These are phyloP conservation scores for Goniozus legneri DNA, from an alignment of 1,140 invertebrate species.

Conservation along the genomic window DNA sequence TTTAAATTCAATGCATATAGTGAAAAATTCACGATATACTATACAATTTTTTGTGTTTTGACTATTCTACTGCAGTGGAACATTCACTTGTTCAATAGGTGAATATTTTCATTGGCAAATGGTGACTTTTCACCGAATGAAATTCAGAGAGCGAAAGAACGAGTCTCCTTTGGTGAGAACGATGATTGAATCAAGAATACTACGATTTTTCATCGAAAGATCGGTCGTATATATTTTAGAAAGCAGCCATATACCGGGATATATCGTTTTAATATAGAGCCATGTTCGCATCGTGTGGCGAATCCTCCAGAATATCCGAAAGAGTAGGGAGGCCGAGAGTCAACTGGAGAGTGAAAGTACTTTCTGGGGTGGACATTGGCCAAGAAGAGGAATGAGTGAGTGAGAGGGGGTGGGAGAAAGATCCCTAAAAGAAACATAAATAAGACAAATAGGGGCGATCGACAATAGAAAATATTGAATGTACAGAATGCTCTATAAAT, in stretches of 20 bases:
- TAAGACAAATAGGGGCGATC: slow-evolving; percentile 53
- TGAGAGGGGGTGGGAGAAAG: slow-evolving; percentile 18
- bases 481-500: slow-evolving; percentile 54
- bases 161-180: too few relatives aligned
- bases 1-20: too few relatives aligned
- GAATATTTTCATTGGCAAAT: too few relatives aligned
- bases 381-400: slow-evolving; percentile 23
- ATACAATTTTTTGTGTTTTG: too few relatives aligned
- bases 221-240: too few relatives aligned
- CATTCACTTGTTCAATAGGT: too few relatives aligned
- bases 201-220: too few relatives aligned
- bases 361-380: slow-evolving; percentile 36
- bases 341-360: slow-evolving; percentile 31
- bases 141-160: too few relatives aligned
- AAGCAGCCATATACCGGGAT: slow-evolving; percentile 24
- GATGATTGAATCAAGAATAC: too few relatives aligned
- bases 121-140: too few relatives aligned
- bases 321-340: slow-evolving; percentile 14
- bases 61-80: too few relatives aligned
- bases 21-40: too few relatives aligned
- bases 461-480: slow-evolving; percentile 55
- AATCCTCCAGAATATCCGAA: slow-evolving; percentile 30
- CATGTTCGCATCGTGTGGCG: slow-evolving; percentile 32
- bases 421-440: slow-evolving; percentile 54
- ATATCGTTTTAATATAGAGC: slow-evolving; percentile 42